Evolutionary conservation across 2,888 invertebrate species (phyloP).

Genomic region (Coleophora deauratella): DNA sequence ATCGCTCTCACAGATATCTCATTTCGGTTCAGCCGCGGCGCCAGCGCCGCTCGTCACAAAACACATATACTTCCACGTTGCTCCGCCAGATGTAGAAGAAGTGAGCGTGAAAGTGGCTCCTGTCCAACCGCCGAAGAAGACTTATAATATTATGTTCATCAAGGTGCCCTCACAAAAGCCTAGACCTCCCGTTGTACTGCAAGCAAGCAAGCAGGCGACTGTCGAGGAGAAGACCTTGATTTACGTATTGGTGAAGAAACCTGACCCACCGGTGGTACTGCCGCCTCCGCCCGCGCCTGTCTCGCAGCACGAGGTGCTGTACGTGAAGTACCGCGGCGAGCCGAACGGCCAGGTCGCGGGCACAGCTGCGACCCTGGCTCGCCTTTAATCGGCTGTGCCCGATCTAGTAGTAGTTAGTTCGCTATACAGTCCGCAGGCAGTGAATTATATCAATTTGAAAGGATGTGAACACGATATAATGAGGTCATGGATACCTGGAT

Average conservation of each 20-base stretch:
- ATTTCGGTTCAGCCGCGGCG: neutral
- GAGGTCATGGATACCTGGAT: no score
- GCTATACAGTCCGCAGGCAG: no score
- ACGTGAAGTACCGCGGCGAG: slow-evolving; percentile 73
- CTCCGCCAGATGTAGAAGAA: slow-evolving; percentile 79
- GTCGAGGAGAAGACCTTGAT: slow-evolving; percentile 81
- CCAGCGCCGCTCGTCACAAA: slow-evolving; percentile 70
- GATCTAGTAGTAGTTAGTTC: no score
- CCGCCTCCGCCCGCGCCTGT: slow-evolving; percentile 16
- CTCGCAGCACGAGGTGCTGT: slow-evolving; percentile 82
- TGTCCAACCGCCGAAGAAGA: slow-evolving; percentile 72
- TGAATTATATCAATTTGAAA: no score
- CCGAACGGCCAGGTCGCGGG: neutral
- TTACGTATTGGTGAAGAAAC: slow-evolving; percentile 82
- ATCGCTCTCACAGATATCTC: neutral
- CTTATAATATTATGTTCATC: slow-evolving; percentile 85
- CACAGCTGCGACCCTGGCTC: no score
- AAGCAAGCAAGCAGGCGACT: slow-evolving; percentile 73
- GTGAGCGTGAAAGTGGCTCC: slow-evolving; percentile 61
- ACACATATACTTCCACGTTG: slow-evolving; percentile 83
- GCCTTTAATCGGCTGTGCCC: no score
- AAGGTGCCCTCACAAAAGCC: slow-evolving; percentile 80
- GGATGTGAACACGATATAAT: no score
- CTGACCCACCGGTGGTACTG: slow-evolving; percentile 67
- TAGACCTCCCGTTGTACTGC: slow-evolving; percentile 33